Conservation (phyloP, 2,797 vertebrate species). For the Onychomys torridus region DNA sequence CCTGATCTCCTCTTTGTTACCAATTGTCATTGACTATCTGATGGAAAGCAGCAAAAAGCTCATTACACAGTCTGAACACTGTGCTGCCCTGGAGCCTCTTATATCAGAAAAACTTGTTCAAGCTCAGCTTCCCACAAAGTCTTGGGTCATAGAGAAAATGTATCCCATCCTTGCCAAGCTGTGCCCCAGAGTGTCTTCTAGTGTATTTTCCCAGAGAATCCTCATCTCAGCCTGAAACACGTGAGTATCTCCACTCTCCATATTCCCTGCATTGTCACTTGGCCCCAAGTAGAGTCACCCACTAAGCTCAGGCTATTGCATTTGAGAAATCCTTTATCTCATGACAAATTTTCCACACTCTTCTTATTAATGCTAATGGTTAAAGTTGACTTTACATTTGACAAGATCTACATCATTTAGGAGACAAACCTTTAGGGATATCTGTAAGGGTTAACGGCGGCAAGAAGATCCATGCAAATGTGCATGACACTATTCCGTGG, state of each 20-base stretch:
- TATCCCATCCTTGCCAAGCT: neutral
- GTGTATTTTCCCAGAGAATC: neutral
- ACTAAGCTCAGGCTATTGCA: neutral
- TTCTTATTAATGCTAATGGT: neutral
- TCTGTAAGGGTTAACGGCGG: neutral
- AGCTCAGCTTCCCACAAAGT: neutral
- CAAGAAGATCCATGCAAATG: too few relatives aligned
- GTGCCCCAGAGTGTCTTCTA: neutral
- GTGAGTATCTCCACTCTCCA: neutral
- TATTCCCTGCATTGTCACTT: neutral
- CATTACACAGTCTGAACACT: neutral
- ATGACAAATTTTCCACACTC: neutral
- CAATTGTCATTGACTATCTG: neutral
- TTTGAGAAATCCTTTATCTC: neutral
- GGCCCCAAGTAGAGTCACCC: neutral
- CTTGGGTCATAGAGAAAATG: neutral
- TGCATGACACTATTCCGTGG: neutral
- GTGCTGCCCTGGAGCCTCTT: neutral
- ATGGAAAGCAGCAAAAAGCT: neutral
- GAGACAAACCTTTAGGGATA: neutral
- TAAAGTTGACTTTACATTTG: neutral
- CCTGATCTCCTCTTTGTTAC: neutral
- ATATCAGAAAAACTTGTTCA: neutral
- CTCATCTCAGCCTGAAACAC: neutral
- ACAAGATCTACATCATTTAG: neutral